Percentiles rank a stretch among this genome's conserved stretches.
phyloP scores from a whole-genome alignment of 92 coral and sea anemone genomes.

The Porites lobata region DNA sequence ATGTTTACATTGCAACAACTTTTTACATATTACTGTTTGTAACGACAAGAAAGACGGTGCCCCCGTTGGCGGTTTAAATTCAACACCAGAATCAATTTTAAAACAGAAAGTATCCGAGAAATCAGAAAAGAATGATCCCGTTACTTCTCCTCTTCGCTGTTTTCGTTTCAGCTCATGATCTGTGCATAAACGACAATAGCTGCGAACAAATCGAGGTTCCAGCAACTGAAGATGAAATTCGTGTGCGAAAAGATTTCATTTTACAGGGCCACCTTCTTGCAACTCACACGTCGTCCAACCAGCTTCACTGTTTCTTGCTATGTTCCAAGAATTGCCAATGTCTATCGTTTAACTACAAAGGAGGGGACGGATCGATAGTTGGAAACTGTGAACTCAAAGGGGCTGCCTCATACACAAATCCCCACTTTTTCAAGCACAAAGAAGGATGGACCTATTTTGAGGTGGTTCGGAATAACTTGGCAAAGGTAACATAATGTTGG shows the following conservation, averaged over 20 bases:
- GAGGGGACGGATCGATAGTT: background rate
- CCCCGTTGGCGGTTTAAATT: no score
- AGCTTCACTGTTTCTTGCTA: constrained; percentile 31
- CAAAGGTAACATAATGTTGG: background rate
- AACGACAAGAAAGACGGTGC: no score
- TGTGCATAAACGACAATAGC: no score
- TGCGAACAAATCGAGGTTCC: no score
- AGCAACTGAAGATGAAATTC: background rate
- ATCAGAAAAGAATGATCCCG: no score
- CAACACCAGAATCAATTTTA: no score
- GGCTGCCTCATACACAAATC: constrained; percentile 19
- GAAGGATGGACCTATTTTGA: constrained; percentile 5
- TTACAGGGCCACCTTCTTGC: constrained; percentile 27
- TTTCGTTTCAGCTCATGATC: no score
- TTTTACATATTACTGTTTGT: no score
- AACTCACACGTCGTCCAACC: background rate
- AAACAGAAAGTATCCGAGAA: no score
- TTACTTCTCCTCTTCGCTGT: no score
- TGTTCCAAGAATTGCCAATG: constrained; percentile 49
- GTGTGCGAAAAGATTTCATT: background rate
- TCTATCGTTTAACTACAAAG: constrained; percentile 39
- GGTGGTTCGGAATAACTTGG: constrained; percentile 6
- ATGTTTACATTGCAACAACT: no score
- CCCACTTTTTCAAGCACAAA: background rate
- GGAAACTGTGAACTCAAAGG: constrained; percentile 42